phyloP scores from a whole-genome alignment of 2,113 vertebrate species.

The Crotophaga sulcirostris region DNA sequence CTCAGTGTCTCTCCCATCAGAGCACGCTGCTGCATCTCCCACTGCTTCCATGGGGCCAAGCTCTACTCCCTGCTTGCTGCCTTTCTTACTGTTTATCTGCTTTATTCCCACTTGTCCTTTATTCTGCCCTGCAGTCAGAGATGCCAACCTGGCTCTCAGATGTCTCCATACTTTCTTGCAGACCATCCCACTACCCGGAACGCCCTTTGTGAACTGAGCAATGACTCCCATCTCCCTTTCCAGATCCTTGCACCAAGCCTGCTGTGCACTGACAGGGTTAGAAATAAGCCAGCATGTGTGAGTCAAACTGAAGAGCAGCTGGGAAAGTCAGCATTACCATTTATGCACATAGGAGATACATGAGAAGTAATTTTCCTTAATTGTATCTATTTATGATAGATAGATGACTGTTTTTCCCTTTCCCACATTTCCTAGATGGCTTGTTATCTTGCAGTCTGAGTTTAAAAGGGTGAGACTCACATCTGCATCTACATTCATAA shows the following conservation, averaged over 20 bases:
- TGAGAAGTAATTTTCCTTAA: background rate
- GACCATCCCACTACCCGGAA: background rate
- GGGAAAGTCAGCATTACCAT: background rate
- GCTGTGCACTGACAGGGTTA: background rate
- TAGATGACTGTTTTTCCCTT: background rate
- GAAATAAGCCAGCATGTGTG: background rate
- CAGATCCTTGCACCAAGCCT: background rate
- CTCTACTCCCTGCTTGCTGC: background rate
- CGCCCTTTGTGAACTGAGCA: background rate
- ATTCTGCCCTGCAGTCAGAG: background rate
- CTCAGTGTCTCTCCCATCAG: background rate
- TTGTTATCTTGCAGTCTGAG: background rate
- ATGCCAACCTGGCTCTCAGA: background rate
- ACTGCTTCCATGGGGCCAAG: background rate
- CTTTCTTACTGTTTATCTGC: background rate
- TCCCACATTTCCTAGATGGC: background rate
- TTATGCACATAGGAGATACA: background rate
- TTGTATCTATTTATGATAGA: background rate
- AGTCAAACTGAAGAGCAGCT: background rate
- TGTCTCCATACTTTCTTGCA: background rate
- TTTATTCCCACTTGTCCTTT: background rate
- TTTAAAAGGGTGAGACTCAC: background rate
- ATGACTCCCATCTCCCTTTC: background rate
- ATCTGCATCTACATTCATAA: background rate
- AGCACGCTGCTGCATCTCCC: background rate